Base-by-base conservation (phyloP, 2,113 vertebrate species). In the Tyto alba region DNA sequence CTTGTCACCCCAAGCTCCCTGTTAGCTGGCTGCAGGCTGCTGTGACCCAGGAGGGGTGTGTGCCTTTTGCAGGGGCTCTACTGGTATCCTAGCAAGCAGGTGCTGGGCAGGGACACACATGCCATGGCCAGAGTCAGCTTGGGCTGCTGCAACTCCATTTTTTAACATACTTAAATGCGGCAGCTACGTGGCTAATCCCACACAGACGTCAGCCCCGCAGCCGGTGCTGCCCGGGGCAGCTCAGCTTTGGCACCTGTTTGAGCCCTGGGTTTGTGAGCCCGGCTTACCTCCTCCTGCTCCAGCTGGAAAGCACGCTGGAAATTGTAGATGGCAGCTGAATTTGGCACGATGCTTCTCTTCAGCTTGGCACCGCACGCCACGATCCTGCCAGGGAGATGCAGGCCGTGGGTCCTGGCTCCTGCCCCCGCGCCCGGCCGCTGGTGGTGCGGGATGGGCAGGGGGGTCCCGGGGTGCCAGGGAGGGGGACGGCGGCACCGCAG, bases 351-450 rank as follows among this genome's bases (percentile, higher is more conserved):
- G 62, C 97, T 98, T n/a, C 67, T 97, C 96, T 98, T 97, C 97
- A 99, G 97, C 84, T 95, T 98, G 9, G 90, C 20, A 0, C 98
- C 98, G 0, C 99, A 98, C 57, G 97, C 98, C 78, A 99, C 99
- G 1, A 99, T 99, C 97, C 99, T 99, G 94, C 9, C 40, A 2
- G 66, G 36, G 25, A 89, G 55, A 63, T 1, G 6, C 0, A 0
- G 6, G 6, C 0, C 1, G 9, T 71, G 38, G 25, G 27, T 83
- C 43, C 34, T 0, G 1, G 1, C 16, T 67, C 25, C 53, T 15
- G 36, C 18, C 72, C 27, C 41, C 2, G 1, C 1, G 1, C 41
- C 41, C 1, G 0, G 76, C 43, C 0, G 3, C 62, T n/a, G 52
- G 17, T 8, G 5, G 17, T 15, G 26, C 0, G 1, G 66, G 59